Evolutionary conservation across 1,140 invertebrate species (phyloP).

Genomic region (Metopolophium dirhodum): DNA sequence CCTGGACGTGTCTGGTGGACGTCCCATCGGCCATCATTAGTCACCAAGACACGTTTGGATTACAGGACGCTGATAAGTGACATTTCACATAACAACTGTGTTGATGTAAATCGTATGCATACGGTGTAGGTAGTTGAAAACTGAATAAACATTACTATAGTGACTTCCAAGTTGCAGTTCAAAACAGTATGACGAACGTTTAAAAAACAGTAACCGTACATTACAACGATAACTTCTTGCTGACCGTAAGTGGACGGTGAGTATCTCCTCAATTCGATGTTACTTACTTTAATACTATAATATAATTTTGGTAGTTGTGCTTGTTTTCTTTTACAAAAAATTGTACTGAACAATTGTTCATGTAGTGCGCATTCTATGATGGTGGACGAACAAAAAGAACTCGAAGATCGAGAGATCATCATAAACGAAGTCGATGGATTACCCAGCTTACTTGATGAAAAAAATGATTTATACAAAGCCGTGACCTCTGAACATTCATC

Average conservation of each 20-base stretch:
- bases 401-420: constrained; percentile 64
- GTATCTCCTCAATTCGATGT: background rate
- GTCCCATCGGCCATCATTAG: background rate
- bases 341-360: background rate
- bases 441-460: constrained; percentile 79
- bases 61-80: background rate
- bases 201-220: background rate
- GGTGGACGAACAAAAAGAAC: constrained; percentile 46
- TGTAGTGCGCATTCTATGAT: background rate
- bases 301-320: background rate
- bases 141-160: background rate
- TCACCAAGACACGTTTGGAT: background rate
- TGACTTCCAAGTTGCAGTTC: background rate
- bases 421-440: constrained; percentile 84
- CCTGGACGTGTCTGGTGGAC: background rate
- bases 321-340: too few species aligned
- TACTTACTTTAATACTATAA: background rate
- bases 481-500: constrained; percentile 69
- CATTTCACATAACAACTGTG: background rate
- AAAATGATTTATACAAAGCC: constrained; percentile 63
- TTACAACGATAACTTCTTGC: background rate
- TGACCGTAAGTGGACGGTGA: background rate
- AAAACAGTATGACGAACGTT: background rate
- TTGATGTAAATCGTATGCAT: too few species aligned
- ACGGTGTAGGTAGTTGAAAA: background rate